Conservation (phyloP, 2,888 invertebrate species). For the Epirrhoe tristata region DNA sequence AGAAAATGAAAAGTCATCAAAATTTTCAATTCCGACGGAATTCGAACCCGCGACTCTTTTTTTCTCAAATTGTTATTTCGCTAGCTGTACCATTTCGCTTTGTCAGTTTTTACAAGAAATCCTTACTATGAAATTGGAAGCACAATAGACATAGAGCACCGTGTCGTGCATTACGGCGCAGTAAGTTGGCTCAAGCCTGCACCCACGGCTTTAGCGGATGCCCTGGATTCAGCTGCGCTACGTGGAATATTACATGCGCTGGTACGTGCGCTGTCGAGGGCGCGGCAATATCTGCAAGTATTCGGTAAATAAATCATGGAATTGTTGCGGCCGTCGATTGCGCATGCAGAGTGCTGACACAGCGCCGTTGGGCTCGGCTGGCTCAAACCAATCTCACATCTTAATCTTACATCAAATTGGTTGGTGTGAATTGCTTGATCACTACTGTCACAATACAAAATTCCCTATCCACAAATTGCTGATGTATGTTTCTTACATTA, state of each 20-base stretch:
- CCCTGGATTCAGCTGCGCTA: neutral
- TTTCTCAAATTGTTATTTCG: too few relatives aligned
- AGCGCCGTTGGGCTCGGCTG: neutral
- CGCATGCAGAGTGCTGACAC: constrained; percentile 19
- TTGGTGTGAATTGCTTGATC: neutral
- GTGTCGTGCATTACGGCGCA: neutral
- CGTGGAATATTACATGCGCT: constrained; percentile 6
- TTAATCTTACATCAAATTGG: too few relatives aligned
- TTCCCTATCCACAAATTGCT: neutral
- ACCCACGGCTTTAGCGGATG: constrained; percentile 15
- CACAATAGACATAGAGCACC: constrained; percentile 1
- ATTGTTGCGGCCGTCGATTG: constrained; percentile 28
- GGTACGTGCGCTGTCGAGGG: constrained; percentile 4
- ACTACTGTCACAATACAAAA: neutral
- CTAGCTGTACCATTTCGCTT: neutral
- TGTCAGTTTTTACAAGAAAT: neutral
- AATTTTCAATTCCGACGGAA: too few relatives aligned
- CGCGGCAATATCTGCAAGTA: constrained; percentile 20
- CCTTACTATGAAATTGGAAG: neutral
- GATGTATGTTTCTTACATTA: neutral
- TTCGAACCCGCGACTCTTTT: too few relatives aligned
- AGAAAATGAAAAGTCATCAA: too few relatives aligned
- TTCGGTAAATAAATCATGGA: constrained; percentile 26
- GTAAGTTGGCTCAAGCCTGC: constrained; percentile 9
- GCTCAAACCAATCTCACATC: neutral